Percentiles rank a stretch among this genome's conserved stretches.
These are phyloP conservation scores for Rachycentron canadum DNA, from an alignment of 2,797 vertebrate genomes.

Conservation along the genomic window DNA sequence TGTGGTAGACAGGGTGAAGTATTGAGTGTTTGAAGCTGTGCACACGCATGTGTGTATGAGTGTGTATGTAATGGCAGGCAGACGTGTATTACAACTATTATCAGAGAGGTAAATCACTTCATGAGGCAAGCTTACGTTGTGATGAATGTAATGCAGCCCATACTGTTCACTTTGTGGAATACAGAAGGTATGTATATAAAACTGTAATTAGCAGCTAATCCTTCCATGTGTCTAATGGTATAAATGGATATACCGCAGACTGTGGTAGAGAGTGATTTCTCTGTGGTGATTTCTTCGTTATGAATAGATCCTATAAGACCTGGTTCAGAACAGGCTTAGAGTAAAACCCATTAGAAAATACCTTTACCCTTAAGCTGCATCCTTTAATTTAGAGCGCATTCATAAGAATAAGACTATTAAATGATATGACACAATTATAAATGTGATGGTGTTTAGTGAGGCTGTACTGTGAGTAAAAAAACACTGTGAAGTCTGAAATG, in stretches of 20 bases:
- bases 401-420: slow-evolving; percentile 4
- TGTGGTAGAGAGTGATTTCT: slow-evolving; percentile 22
- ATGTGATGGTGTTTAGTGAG: not conserved
- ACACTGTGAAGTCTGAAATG: slow-evolving; percentile 13
- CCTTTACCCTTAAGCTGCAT: slow-evolving; percentile 6
- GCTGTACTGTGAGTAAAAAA: slow-evolving; percentile 13
- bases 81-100: slow-evolving; percentile 78
- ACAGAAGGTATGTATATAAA: slow-evolving; percentile 46
- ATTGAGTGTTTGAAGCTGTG: slow-evolving; percentile 61
- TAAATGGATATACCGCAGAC: slow-evolving; percentile 39
- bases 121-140: slow-evolving; percentile 72
- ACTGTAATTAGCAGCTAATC: slow-evolving; percentile 60
- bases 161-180: slow-evolving; percentile 49
- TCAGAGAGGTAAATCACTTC: slow-evolving; percentile 74
- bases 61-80: slow-evolving; percentile 54
- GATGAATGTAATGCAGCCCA: slow-evolving; percentile 59
- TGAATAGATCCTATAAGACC: slow-evolving; percentile 27
- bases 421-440: slow-evolving; percentile 12
- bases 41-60: slow-evolving; percentile 12
- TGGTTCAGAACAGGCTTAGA: slow-evolving; percentile 29
- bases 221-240: slow-evolving; percentile 52
- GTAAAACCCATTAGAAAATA: slow-evolving; percentile 21
- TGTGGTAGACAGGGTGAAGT: slow-evolving; percentile 73
- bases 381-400: slow-evolving; percentile 14
- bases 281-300: slow-evolving; percentile 4